phyloP scores from a whole-genome alignment of 92 coral and sea anemone species.

The Siderastrea radians region DNA sequence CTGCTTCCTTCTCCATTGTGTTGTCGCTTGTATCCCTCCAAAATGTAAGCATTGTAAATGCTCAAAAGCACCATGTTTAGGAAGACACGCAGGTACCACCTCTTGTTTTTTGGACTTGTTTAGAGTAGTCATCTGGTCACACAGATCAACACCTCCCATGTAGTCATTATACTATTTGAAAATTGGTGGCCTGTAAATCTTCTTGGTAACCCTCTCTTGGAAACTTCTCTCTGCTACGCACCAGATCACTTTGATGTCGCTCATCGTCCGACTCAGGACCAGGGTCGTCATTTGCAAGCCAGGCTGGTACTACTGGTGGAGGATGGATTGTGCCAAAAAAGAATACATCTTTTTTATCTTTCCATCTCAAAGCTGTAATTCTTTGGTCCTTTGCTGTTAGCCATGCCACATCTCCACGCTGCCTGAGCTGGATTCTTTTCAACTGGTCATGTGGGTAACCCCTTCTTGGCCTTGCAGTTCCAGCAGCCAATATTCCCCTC shows the following conservation, averaged over 20 bases:
- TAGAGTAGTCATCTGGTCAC: too few relatives aligned
- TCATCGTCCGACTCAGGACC: slow-evolving; percentile 31
- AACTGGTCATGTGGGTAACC: slow-evolving; percentile 49
- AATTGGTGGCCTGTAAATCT: slow-evolving; percentile 39
- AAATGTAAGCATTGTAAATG: too few relatives aligned
- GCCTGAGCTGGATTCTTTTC: slow-evolving; percentile 13
- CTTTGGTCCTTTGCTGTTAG: slow-evolving; percentile 13
- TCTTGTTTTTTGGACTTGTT: too few relatives aligned
- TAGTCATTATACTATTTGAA: background rate
- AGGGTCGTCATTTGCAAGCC: slow-evolving; percentile 43
- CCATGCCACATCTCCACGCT: slow-evolving; percentile 46
- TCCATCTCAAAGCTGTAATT: slow-evolving; percentile 54
- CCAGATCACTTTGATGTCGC: slow-evolving; percentile 19
- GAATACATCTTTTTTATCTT: slow-evolving; percentile 57
- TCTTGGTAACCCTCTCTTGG: slow-evolving; percentile 24
- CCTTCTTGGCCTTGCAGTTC: slow-evolving; percentile 51
- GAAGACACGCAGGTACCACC: too few relatives aligned
- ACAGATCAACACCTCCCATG: too few relatives aligned
- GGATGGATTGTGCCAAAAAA: slow-evolving; percentile 51
- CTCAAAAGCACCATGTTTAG: too few relatives aligned
- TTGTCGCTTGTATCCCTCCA: too few relatives aligned
- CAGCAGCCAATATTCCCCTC: slow-evolving; percentile 48
- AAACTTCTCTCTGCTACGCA: slow-evolving; percentile 20
- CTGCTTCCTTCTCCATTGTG: background rate
- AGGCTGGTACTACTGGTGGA: slow-evolving; percentile 40